Base-by-base conservation (phyloP, 2,888 invertebrate species). In the Spisula solida region DNA sequence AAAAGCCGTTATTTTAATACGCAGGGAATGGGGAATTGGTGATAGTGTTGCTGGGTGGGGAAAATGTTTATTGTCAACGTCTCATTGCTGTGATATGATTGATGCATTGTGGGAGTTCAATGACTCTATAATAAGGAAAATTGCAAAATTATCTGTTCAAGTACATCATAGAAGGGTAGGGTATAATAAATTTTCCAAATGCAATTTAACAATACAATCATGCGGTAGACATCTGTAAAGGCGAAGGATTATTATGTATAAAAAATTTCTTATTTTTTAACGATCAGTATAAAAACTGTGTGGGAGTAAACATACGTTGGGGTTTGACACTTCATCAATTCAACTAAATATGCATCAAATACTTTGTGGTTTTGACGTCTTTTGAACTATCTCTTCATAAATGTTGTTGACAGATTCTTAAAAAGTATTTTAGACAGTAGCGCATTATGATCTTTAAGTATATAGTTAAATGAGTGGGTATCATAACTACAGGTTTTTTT, bases 21-120 rank as follows among this genome's bases (percentile, higher is more conserved):
- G 6, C 29, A 70, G 25, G 14, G 60, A 20, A 56, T 20, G 20
- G 6, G 20, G n/a, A 25, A 75, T 14, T 29, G 29, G 2, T 29
- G 75, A 75, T 75, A 75, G 34, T 41, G 41, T 75, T 75, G 75
- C 75, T 34, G 31, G 75, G 75, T 75, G 75, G 75, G 75, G 75
- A 18, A 31, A 41, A 0, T 18, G 5, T 25, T 66, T 8, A 25
- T 66, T 66, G 60, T 66, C 60, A 66, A 8, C 56, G 18, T 66
- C 8, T 25, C 4, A 8, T 66, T 5, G 60, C 6, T 25, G 25
- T 41, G 60, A 66, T 66, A 66, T 25, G 25, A 66, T 12, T 66
- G 60, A 25, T 66, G 60, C 25, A 66, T 66, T n/a, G n/a, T 66
- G 60, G 60, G 60, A 66, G 60, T 66, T 25, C 25, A 5, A 41